phyloP scores from a whole-genome alignment of 2,113 vertebrate species.

The Lasiurus borealis region DNA sequence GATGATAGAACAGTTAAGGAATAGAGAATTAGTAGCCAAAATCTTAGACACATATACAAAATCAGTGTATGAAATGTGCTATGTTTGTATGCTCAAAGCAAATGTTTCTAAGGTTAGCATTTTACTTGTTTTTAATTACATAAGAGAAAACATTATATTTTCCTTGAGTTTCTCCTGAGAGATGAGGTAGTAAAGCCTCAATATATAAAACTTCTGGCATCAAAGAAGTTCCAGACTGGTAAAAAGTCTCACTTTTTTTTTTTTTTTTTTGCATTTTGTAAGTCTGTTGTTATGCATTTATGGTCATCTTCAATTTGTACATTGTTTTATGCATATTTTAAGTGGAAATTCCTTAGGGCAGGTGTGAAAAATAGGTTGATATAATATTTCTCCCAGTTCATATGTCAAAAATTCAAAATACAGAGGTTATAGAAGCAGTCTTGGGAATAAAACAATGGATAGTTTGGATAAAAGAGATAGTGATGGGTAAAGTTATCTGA shows the following conservation, averaged over 20 bases:
- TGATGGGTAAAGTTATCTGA: no score
- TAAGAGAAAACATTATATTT: neutral
- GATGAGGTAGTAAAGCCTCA: neutral
- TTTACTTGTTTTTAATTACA: neutral
- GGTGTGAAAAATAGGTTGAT: neutral
- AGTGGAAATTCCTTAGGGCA: neutral
- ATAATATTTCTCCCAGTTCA: conserved; percentile 16
- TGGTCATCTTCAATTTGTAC: neutral
- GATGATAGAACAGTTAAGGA: neutral
- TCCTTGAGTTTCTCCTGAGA: neutral
- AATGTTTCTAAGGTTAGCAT: neutral
- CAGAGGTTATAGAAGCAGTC: neutral
- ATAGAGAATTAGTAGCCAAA: neutral
- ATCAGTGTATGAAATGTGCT: neutral
- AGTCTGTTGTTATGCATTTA: neutral
- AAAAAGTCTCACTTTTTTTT: neutral
- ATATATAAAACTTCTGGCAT: neutral
- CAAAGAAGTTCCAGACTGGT: neutral
- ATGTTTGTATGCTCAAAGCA: neutral
- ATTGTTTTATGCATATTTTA: conserved; percentile 14
- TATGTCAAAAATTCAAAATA: neutral
- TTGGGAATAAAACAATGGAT: neutral
- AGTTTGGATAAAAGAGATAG: no score
- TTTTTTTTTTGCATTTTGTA: neutral
- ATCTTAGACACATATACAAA: neutral